A percentile compares a stretch with the other conserved stretches of the same genome.
These are phyloP conservation scores for Temnopleurus reevesii DNA, from an alignment of 53 echinoderm and acorn worm genomes.

Conservation along the genomic window DNA sequence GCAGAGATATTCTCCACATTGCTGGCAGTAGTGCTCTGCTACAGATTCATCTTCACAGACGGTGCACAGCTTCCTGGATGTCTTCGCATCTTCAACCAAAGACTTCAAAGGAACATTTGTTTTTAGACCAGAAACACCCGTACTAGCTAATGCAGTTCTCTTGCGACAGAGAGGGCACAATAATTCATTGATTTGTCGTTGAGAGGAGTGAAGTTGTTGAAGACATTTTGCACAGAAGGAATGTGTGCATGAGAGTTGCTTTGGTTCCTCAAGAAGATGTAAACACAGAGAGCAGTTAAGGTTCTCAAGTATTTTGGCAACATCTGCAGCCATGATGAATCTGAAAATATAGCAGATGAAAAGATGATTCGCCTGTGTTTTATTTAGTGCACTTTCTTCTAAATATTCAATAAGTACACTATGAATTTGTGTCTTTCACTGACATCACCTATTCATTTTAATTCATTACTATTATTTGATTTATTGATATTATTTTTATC, in stretches of 20 bases:
- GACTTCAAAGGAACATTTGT: slow-evolving; percentile 4
- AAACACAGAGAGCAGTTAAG: not conserved
- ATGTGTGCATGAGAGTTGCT: not conserved
- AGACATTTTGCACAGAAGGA: slow-evolving; percentile 9
- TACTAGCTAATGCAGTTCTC: not conserved
- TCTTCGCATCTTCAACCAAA: not conserved
- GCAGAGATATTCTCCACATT: not conserved
- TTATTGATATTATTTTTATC: too few relatives aligned
- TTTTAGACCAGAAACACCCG: not conserved
- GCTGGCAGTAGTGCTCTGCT: not conserved
- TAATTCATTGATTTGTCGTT: not conserved
- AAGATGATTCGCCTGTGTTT: too few relatives aligned
- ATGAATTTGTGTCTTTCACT: too few relatives aligned
- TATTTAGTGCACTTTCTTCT: too few relatives aligned
- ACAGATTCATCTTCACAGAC: not conserved
- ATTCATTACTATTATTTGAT: too few relatives aligned
- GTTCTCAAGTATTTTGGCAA: too few relatives aligned
- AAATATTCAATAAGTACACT: not conserved
- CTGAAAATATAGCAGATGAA: too few relatives aligned
- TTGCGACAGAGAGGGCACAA: not conserved
- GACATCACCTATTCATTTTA: too few relatives aligned
- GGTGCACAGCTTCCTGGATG: not conserved
- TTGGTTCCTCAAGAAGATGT: not conserved
- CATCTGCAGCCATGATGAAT: too few relatives aligned
- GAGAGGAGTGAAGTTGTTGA: not conserved